Evolutionary conservation across 2,888 invertebrate species (phyloP), one percentile per base, ranked within the genome.

Genomic region (Strigamia crassipes): DNA sequence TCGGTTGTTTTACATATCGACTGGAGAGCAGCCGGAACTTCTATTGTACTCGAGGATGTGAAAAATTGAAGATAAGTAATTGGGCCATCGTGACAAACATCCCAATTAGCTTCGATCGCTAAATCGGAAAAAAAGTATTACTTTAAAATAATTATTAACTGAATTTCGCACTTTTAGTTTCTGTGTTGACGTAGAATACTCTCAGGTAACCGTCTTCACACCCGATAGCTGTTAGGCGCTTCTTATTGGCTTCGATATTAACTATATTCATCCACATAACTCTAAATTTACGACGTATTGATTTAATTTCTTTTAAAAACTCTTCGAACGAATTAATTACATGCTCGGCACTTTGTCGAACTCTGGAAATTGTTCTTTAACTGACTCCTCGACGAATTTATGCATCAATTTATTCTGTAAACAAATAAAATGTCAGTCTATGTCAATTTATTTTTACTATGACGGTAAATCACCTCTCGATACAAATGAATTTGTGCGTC

Each of bases 401-500:
- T 91, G 91, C 84, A 89, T 90, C 18, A 87, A 85, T 83, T 89
- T 89, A 84, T 91, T 90, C 87, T 91, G 82, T 23, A 79, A 42
- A 42, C 3, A n/a, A 77, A 77, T 3, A 77, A 27, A 34, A 77
- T 6, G 8, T 77, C 23, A 77, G 1, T n/a, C 23, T 23, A 18
- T 73, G 23, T n/a, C 15, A 77, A 9, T 27, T 12, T 23, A 77
- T 23, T 27, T 34, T n/a, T 18, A 56, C n/a, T 18, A 18, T 18
- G 21, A 38, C 38, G 10, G 6, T 18, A n/a, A 18, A 18, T 81
- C 83, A 88, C 88, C 85, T 88, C 92, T 86, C 90, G 89, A 85
- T 91, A 92, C 85, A 92, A 88, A 85, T 92, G 92, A n/a, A 92
- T 88, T 85, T 90, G 90, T 82, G 89, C 87, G 86, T 93, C 92